Conservation (phyloP, 2,888 invertebrate genomes). For the Idaea straminata region DNA sequence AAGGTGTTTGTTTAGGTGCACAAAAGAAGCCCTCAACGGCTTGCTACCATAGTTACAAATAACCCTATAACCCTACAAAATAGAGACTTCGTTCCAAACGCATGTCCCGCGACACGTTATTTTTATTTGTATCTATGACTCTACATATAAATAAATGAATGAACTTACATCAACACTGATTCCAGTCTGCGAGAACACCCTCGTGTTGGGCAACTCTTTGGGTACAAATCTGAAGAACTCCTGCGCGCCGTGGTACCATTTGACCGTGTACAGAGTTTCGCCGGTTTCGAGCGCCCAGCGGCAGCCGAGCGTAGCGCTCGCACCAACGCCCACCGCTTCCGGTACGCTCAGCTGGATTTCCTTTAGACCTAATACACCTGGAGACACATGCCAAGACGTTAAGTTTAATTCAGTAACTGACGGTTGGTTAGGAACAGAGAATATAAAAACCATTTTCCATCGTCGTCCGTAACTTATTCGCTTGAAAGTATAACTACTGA, state of each 20-base stretch:
- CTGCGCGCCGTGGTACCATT: constrained; percentile 89
- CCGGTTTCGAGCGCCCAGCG: constrained; percentile 85
- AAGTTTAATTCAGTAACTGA: background rate
- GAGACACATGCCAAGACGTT: constrained; percentile 10
- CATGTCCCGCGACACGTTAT: too few relatives aligned
- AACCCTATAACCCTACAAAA: too few relatives aligned
- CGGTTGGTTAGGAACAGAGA: background rate
- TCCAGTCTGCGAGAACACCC: constrained; percentile 85
- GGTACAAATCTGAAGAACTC: constrained; percentile 91
- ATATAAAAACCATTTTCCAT: background rate
- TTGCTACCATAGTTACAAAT: too few relatives aligned
- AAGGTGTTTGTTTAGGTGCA: too few relatives aligned
- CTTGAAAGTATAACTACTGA: background rate
- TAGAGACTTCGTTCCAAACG: too few relatives aligned
- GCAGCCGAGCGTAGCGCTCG: constrained; percentile 86
- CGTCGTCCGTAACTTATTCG: background rate
- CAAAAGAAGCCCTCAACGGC: too few relatives aligned
- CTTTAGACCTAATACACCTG: constrained; percentile 81
- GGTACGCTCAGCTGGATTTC: constrained; percentile 86
- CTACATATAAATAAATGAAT: constrained; percentile 8
- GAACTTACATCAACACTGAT: constrained; percentile 85
- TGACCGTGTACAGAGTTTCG: constrained; percentile 87
- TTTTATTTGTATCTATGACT: background rate
- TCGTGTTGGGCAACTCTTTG: constrained; percentile 88
- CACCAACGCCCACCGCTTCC: constrained; percentile 84